Evolutionary conservation across 2,888 invertebrate genomes (phyloP), one percentile per base, ranked within the genome.

Genomic region (Caenorhabditis sp.): DNA sequence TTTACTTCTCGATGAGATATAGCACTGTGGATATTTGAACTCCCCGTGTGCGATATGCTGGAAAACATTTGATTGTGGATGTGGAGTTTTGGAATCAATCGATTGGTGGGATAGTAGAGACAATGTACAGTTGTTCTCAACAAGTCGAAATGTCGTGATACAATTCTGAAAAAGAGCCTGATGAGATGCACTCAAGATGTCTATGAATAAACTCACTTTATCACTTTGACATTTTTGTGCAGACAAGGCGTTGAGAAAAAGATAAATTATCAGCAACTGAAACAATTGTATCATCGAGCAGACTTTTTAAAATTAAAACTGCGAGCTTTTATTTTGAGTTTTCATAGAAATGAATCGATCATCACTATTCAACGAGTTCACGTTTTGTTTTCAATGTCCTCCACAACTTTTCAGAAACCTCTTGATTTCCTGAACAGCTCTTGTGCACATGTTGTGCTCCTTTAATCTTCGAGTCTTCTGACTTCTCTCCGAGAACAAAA

Each of bases 11-110:
- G 22, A 22, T 1, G 69, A 69, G 1, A 56, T 14, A 14, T 38
- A 54, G 22, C 69, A 69, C n/a, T 69, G 69, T 4, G 69, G 69
- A 22, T 54, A 28, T 12, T 69, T 22, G 14, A 56, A n/a, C 8
- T 26, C 8, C 4, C 47, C 31, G 8, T 19, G n/a, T 22, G 24
- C 35, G 10, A 35, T 54, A 10, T 26, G 6, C 24, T 69, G 10
- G 5, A 54, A 38, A 0, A 47, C 8, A 19, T 64, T 64, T 19
- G n/a, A n/a, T 47, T n/a, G n/a, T 28, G n/a, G 16, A 47, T 47
- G 4, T 14, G n/a, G 16, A 8, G 10, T 44, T 8, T 44, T 44
- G 19, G 44, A 47, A 47, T 64, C 31, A 8, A 47, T n/a, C 10
- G 64, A 7, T 28, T 28, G 10, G n/a, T 24, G 26, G 7, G 47